A percentile compares a stretch with the other conserved stretches of the same genome.
phyloP scores from a whole-genome alignment of 2,113 vertebrate genomes.

The Elephantulus edwardii region DNA sequence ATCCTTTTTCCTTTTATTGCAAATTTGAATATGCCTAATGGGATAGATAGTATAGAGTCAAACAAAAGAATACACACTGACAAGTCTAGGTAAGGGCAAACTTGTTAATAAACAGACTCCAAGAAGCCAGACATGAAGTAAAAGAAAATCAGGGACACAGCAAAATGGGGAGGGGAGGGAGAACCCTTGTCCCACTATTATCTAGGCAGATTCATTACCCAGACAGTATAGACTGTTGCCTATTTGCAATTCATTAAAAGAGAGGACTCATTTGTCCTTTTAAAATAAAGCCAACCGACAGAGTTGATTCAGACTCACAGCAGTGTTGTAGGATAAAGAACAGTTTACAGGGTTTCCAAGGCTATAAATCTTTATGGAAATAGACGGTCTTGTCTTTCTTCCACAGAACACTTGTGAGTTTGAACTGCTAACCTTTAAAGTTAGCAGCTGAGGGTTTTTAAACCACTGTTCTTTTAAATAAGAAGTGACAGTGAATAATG shows the following conservation, averaged over 20 bases:
- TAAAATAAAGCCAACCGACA: background rate
- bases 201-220: background rate
- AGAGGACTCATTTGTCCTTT: background rate
- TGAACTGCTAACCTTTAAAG: no score
- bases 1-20: background rate
- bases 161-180: no score
- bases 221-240: background rate
- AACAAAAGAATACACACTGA: background rate
- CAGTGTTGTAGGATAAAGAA: no score
- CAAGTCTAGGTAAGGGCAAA: background rate
- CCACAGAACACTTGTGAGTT: no score
- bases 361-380: no score
- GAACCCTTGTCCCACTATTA: background rate
- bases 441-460: no score
- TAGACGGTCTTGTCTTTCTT: no score
- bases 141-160: background rate
- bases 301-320: no score
- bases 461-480: no score
- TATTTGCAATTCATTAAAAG: background rate
- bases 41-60: background rate
- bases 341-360: no score
- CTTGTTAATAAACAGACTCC: background rate
- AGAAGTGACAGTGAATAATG: background rate
- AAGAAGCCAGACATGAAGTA: background rate
- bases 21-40: background rate